Conservation (phyloP, 2,888 invertebrate genomes). For the Heliconius aoede region DNA sequence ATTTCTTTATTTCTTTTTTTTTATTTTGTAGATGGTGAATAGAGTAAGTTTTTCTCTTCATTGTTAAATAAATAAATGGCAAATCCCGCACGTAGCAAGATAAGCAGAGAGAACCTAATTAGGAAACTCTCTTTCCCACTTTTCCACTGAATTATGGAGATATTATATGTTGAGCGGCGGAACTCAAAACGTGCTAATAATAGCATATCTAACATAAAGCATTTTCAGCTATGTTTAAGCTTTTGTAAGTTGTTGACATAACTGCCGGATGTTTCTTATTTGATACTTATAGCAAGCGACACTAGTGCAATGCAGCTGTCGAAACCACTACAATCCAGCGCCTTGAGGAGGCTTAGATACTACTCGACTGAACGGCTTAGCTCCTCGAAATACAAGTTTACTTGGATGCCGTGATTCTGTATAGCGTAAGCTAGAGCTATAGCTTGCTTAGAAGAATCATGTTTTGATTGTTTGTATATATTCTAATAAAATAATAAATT, state of each 20-base stretch:
- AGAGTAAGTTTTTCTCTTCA: background rate
- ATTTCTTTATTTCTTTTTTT: no score
- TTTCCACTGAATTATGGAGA: no score
- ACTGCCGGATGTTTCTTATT: constrained; percentile 22
- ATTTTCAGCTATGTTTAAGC: background rate
- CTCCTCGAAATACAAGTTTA: constrained; percentile 24
- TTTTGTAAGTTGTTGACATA: constrained; percentile 23
- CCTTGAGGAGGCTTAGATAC: constrained; percentile 31
- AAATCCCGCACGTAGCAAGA: no score
- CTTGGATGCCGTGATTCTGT: constrained; percentile 21
- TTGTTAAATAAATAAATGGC: no score
- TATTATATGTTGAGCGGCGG: no score
- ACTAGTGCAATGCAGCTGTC: constrained; percentile 35
- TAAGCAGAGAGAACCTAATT: no score
- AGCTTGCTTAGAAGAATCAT: background rate
- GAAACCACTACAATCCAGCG: constrained; percentile 36
- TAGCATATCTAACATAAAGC: constrained; percentile 5
- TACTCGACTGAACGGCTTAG: constrained; percentile 32
- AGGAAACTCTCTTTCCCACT: no score
- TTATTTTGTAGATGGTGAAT: background rate
- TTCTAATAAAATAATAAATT: background rate
- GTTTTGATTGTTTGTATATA: background rate
- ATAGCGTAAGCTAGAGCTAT: background rate
- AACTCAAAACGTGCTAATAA: background rate
- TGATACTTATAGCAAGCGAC: constrained; percentile 32